These are phyloP conservation scores for Achatina immaculata DNA, from an alignment of 1,140 invertebrate genomes.

Conservation along the genomic window DNA sequence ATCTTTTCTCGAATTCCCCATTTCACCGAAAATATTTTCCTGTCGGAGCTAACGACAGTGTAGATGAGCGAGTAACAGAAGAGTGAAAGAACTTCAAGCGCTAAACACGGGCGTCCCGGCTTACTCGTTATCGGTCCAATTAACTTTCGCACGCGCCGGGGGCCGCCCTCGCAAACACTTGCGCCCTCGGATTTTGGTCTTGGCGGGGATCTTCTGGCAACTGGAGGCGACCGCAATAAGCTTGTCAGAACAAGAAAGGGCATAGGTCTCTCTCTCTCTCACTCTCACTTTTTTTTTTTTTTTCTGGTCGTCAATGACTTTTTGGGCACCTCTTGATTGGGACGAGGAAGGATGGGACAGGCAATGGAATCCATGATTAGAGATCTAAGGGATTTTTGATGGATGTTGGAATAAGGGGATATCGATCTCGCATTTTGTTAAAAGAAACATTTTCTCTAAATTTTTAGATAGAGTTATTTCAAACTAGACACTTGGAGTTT, in stretches of 20 bases:
- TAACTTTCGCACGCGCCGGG: slow-evolving; percentile 21
- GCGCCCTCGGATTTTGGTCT: not conserved
- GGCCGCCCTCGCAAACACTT: slow-evolving; percentile 15
- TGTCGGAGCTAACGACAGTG: not conserved
- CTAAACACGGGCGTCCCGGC: not conserved
- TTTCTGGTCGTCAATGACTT: too few species aligned
- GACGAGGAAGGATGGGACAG: too few species aligned
- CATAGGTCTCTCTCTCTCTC: too few species aligned
- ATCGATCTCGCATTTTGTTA: too few species aligned
- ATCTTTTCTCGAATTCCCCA: not conserved
- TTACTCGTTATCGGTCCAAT: slow-evolving; percentile 25
- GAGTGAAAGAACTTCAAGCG: not conserved
- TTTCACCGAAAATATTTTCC: not conserved
- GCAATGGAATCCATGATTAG: too few species aligned
- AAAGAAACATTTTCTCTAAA: too few species aligned
- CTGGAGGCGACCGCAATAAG: slow-evolving; percentile 9
- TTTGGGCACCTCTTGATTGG: too few species aligned
- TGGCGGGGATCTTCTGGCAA: not conserved
- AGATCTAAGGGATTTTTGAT: too few species aligned
- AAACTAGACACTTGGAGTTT: too few species aligned
- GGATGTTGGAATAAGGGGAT: too few species aligned
- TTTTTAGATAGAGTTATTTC: too few species aligned
- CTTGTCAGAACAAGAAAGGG: not conserved
- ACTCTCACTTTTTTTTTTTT: too few species aligned
- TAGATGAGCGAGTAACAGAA: not conserved